Conservation (phyloP, 2,797 vertebrate genomes). For the Arnoldichthys spilopterus region DNA sequence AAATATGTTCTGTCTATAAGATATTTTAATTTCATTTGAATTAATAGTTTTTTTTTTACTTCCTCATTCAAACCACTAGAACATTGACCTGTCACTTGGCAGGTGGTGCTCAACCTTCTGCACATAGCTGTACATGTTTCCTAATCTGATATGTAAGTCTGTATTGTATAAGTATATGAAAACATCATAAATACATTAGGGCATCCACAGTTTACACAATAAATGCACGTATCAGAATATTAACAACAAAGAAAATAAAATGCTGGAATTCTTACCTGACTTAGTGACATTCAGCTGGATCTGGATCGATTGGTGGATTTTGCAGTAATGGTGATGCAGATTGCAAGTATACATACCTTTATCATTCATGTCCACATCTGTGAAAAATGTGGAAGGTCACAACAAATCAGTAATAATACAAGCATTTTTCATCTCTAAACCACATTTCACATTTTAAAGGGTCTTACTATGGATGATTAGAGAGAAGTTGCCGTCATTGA, state of each 20-base stretch:
- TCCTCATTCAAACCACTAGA: no score
- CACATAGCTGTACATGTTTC: no score
- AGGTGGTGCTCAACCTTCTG: no score
- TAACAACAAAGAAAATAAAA: not conserved
- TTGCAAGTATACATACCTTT: conserved; percentile 92
- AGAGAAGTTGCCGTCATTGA: conserved; percentile 93
- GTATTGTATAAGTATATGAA: no score
- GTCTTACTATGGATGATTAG: conserved; percentile 86
- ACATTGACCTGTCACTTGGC: no score
- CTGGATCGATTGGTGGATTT: conserved; percentile 87
- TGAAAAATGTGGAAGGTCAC: conserved; percentile 34
- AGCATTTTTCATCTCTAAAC: not conserved
- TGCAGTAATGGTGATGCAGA: conserved; percentile 96
- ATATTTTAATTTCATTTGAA: no score
- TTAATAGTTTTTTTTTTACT: no score
- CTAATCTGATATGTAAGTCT: no score
- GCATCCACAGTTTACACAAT: not conserved
- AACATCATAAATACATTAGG: no score
- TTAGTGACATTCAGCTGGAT: conserved; percentile 86
- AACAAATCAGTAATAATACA: conserved; percentile 13
- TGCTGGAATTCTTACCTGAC: conserved; percentile 76
- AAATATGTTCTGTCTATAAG: no score
- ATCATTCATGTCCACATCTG: conserved; percentile 83
- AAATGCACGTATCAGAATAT: no score
- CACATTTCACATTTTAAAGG: not conserved